A percentile compares a stretch with the other conserved stretches of the same genome.
Evolutionary conservation across 2,113 vertebrate genomes (phyloP).

Genomic region (Caracal caracal): DNA sequence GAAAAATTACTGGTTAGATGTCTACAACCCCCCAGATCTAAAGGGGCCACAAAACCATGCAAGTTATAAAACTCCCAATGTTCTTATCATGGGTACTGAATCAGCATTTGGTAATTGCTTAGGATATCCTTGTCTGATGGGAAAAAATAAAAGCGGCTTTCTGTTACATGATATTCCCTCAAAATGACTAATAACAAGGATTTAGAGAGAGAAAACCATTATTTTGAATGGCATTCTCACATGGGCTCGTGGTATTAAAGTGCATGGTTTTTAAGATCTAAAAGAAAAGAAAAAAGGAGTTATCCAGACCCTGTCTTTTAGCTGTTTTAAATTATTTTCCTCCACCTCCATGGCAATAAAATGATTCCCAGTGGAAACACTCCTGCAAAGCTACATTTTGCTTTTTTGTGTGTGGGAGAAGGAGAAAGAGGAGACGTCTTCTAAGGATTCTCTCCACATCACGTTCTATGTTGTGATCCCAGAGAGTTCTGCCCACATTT

Average conservation of each 20-base stretch:
- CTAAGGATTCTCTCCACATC: not conserved
- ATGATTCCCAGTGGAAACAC: constrained; percentile 9
- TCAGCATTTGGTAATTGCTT: constrained; percentile 47
- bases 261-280: constrained; percentile 20
- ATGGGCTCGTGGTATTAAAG: not conserved
- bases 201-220: constrained; percentile 53
- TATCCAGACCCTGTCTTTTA: not conserved
- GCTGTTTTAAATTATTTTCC: constrained; percentile 62
- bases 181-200: constrained; percentile 51
- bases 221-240: constrained; percentile 46
- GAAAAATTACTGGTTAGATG: not conserved
- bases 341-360: not conserved
- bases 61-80: not conserved
- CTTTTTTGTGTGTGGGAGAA: not conserved
- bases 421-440: not conserved
- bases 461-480: not conserved
- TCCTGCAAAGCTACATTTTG: not conserved
- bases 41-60: not conserved
- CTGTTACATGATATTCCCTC: constrained; percentile 31
- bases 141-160: constrained; percentile 49
- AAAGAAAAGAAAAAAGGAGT: constrained; percentile 18
- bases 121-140: constrained; percentile 24
- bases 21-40: not conserved
- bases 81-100: constrained; percentile 42
- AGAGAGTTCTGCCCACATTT: not conserved